These are phyloP conservation scores for Gallinago jamesoni DNA, from an alignment of 2,113 vertebrate genomes.

Conservation along the genomic window DNA sequence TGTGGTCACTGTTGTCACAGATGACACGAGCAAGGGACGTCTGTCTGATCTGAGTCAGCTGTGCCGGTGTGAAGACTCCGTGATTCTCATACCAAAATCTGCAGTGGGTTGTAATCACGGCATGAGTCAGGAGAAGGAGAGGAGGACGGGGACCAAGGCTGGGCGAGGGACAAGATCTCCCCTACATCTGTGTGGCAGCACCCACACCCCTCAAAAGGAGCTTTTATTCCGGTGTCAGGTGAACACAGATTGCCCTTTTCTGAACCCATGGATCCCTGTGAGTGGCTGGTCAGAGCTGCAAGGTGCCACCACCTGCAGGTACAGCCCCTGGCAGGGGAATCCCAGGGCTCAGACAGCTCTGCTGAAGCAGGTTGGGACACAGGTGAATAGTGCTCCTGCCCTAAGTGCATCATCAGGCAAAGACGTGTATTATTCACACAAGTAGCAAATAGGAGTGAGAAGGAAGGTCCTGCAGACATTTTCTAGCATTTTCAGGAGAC, in stretches of 20 bases:
- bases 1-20: slow-evolving; percentile 76
- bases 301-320: not conserved
- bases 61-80: slow-evolving; percentile 55
- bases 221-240: not conserved
- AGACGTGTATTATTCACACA: rapidly evolving
- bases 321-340: not conserved
- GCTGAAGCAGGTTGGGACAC: not conserved
- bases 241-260: not conserved
- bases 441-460: not conserved
- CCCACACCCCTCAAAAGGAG: not conserved
- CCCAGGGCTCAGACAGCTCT: not conserved
- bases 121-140: not conserved
- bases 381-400: not conserved
- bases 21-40: slow-evolving; percentile 70
- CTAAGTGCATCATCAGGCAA: not conserved
- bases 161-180: not conserved
- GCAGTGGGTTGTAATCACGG: slow-evolving; percentile 2
- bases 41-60: slow-evolving; percentile 73
- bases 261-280: rapidly evolving
- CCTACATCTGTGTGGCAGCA: not conserved
- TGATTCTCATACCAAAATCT: slow-evolving; percentile 79
- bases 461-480: not conserved
- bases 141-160: not conserved
- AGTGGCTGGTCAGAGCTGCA: not conserved
- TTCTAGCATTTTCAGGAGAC: not conserved